phyloP scores from a whole-genome alignment of 92 coral and sea anemone species.

The Parazoanthus darwini region DNA sequence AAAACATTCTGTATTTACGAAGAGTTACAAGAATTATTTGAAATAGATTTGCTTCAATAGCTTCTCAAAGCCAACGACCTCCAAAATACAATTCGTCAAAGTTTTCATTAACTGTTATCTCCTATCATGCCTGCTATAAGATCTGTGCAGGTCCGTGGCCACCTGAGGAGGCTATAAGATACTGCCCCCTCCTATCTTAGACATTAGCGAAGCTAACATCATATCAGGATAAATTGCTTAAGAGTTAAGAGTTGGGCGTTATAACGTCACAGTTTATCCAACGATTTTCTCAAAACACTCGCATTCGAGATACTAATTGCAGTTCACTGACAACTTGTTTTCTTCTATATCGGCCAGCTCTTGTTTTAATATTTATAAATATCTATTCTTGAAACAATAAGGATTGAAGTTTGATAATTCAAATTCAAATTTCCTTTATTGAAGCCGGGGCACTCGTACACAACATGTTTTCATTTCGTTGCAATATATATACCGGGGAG shows the following conservation, averaged over 20 bases:
- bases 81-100: background rate
- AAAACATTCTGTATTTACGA: constrained; percentile 6
- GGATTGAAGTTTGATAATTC: too few species aligned
- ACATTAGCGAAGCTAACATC: too few species aligned
- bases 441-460: too few species aligned
- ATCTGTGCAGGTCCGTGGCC: too few species aligned
- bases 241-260: background rate
- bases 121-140: background rate
- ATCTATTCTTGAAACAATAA: background rate
- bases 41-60: constrained; percentile 15
- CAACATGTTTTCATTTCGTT: too few species aligned
- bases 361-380: too few species aligned
- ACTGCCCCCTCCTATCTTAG: too few species aligned
- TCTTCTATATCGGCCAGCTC: background rate
- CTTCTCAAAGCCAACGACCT: background rate
- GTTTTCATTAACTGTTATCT: constrained; percentile 2
- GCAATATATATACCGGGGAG: too few species aligned
- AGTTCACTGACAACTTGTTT: background rate
- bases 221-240: too few species aligned
- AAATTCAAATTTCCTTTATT: too few species aligned
- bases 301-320: constrained; percentile 22
- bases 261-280: background rate
- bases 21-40: background rate
- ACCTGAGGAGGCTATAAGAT: too few species aligned
- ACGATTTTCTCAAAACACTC: constrained; percentile 2